Evolutionary conservation across 2,797 vertebrate genomes (phyloP).

Genomic region (Prunella strophiata): DNA sequence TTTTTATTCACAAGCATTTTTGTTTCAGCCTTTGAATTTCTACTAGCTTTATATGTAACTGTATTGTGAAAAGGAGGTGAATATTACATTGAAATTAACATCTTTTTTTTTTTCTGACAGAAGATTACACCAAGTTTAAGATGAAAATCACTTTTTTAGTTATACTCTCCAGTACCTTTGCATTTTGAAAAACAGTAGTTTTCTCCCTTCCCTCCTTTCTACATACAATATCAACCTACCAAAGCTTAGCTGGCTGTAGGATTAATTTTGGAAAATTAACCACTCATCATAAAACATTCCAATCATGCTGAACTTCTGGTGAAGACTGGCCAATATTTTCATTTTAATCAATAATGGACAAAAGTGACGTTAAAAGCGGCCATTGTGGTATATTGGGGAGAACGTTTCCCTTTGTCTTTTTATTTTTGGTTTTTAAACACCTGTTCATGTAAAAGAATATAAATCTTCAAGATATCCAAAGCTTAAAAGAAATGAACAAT

Average conservation of each 20-base stretch:
- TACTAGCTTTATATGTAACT: conserved; percentile 62
- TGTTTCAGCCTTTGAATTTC: conserved; percentile 73
- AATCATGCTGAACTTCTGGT: conserved; percentile 48
- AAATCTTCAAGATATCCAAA: conserved; percentile 64
- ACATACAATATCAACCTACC: conserved; percentile 4
- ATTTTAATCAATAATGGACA: conserved; percentile 45
- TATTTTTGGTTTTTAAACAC: conserved; percentile 15
- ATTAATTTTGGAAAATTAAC: conserved; percentile 62
- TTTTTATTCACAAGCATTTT: conserved; percentile 76
- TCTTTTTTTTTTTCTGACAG: conserved; percentile 50
- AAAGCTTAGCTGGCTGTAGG: conserved; percentile 36
- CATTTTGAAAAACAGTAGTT: conserved; percentile 33
- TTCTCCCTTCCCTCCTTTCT: neutral
- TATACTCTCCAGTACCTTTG: conserved; percentile 64
- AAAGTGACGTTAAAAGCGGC: conserved; percentile 52
- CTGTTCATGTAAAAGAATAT: conserved; percentile 68
- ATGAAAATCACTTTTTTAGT: conserved; percentile 39
- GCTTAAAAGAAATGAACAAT: conserved; percentile 64
- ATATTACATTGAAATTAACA: conserved; percentile 48
- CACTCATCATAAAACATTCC: conserved; percentile 71
- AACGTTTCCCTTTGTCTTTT: neutral
- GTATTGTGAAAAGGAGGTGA: conserved; percentile 61
- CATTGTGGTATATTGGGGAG: neutral
- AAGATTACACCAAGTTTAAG: conserved; percentile 58
- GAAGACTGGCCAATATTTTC: conserved; percentile 63